Base-by-base conservation (phyloP, 2,888 invertebrate species). In the Hydraecia micacea region DNA sequence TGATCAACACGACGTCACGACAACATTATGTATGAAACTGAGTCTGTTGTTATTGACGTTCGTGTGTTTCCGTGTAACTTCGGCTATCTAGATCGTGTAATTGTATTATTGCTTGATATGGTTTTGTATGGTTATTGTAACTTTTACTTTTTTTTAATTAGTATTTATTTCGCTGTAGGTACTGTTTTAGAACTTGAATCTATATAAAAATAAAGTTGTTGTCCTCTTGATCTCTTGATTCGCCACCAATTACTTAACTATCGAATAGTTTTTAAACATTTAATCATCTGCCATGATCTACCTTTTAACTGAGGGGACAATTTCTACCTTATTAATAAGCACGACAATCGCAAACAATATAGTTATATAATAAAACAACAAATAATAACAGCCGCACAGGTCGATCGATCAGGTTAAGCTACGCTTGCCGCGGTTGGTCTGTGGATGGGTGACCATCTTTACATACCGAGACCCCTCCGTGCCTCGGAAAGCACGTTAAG, bases 41-140 rank as follows among this genome's bases (percentile, higher is more conserved):
- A 77, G 15, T 66, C 13, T 39, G 39, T 52, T 60, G n/a, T 74
- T 58, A 58, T 58, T 77, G 67, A 73, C 39, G 70, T 39, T 77
- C 83, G 55, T 65, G 52, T 42, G 49, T 74, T 86, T 83, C 83
- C 86, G 79, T 72, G n/a, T 18, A 36, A 68, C 71, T 60, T 86
- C 68, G 73, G 66, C 21, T 83, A 68, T 77, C 62, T 76, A 63
- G 70, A 82, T 82, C 49, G 15, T 71, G 55, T 73, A 72, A 60
- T 85, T 69, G 4, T 32, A n/a, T 68, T 68, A 71, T 13, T n/a
- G 7, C 39, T 60, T 60, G 15, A 21, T 58, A 32, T 36, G 9
- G 25, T 66, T 42, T 25, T 66, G 49, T n/a, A 65, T 39, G 11
- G 21, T 21, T 49, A 65, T 25, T 65, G 7, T 32, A 7, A 65